Conservation (phyloP, 2,797 vertebrate species). For the Hippocampus kuda region DNA sequence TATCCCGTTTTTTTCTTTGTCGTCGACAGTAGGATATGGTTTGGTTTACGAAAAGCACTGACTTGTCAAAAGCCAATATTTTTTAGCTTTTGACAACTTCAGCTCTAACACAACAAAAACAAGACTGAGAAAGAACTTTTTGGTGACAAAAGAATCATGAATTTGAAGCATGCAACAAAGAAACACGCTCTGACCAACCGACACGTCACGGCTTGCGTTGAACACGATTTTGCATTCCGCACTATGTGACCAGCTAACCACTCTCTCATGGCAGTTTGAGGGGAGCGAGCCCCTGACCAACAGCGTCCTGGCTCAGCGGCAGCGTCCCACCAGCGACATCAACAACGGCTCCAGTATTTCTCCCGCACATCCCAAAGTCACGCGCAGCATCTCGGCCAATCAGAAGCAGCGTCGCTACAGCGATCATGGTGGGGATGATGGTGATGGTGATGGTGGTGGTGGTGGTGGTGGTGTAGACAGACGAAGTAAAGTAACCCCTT, state of each 20-base stretch:
- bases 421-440: slow-evolving; percentile 71
- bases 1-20: too few species aligned
- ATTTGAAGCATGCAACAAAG: too few species aligned
- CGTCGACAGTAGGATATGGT: too few species aligned
- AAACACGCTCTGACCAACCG: too few species aligned
- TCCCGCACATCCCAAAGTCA: slow-evolving; percentile 96
- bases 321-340: slow-evolving; percentile 91
- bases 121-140: too few species aligned
- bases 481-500: slow-evolving; percentile 64
- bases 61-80: too few species aligned
- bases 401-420: slow-evolving; percentile 80
- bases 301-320: slow-evolving; percentile 81
- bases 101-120: too few species aligned
- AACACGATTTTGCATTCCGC: neutral
- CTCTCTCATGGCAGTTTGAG: slow-evolving; percentile 74
- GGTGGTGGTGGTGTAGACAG: slow-evolving; percentile 70
- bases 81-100: too few species aligned
- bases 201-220: too few species aligned
- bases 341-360: slow-evolving; percentile 94
- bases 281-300: slow-evolving; percentile 84
- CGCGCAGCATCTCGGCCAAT: slow-evolving; percentile 91
- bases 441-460: slow-evolving; percentile 51
- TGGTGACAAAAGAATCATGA: too few species aligned
- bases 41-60: too few species aligned
- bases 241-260: neutral